A percentile compares a stretch with the other conserved stretches of the same genome.
phyloP scores from a whole-genome alignment of 92 coral and sea anemone genomes.

The Heliopora coerulea region DNA sequence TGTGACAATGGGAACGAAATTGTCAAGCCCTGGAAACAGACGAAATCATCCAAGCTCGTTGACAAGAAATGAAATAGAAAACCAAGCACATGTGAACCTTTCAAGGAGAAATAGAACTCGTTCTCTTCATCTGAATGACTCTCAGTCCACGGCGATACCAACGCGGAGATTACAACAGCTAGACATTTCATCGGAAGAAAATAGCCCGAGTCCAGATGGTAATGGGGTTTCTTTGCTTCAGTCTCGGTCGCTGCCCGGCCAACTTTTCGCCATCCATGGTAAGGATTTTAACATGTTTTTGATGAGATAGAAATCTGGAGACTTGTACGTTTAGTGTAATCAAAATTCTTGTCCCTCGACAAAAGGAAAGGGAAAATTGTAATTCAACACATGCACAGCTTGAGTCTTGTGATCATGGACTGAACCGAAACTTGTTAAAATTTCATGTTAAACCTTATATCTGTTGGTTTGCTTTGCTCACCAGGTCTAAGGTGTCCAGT shows the following conservation, averaged over 20 bases:
- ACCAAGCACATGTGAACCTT: neutral
- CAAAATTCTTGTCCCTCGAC: too few relatives aligned
- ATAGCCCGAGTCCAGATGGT: slow-evolving; percentile 9
- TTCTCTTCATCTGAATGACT: slow-evolving; percentile 25
- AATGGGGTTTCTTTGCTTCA: slow-evolving; percentile 33
- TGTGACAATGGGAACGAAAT: slow-evolving; percentile 31
- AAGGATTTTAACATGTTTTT: neutral
- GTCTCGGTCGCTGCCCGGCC: slow-evolving; percentile 30
- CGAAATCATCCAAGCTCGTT: slow-evolving; percentile 28
- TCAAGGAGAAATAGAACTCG: slow-evolving; percentile 35
- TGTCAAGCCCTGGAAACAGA: slow-evolving; percentile 24
- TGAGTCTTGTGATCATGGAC: too few relatives aligned
- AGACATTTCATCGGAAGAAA: slow-evolving; percentile 28
- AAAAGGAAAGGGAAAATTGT: too few relatives aligned
- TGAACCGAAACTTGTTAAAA: too few relatives aligned
- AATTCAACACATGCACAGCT: too few relatives aligned
- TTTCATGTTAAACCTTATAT: too few relatives aligned
- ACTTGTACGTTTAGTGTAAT: neutral
- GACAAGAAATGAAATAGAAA: slow-evolving; percentile 17
- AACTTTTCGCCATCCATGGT: slow-evolving; percentile 38
- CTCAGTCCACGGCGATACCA: slow-evolving; percentile 21
- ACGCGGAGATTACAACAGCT: slow-evolving; percentile 18
- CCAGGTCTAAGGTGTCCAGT: slow-evolving; percentile 99
- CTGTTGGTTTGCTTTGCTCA: too few relatives aligned
- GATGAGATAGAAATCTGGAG: too few relatives aligned